Evolutionary conservation across 2,113 vertebrate species (phyloP).

Genomic region (Rhea pennata): DNA sequence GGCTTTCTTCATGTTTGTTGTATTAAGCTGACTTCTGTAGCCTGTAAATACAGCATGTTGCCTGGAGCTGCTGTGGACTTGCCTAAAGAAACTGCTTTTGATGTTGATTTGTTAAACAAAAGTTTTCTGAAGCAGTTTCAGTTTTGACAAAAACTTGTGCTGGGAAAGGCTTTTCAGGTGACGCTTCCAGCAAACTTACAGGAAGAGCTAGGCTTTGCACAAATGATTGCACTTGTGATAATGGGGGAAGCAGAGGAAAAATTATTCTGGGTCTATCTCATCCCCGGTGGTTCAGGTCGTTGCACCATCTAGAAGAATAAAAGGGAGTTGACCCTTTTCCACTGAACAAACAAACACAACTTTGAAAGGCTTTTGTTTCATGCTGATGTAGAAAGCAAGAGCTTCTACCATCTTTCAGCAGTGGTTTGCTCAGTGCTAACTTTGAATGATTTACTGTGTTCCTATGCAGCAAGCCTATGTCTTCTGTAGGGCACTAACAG

Average conservation of each 20-base stretch:
- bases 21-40: background rate
- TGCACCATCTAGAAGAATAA: background rate
- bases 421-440: background rate
- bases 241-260: background rate
- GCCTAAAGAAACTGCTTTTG: background rate
- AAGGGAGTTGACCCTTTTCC: background rate
- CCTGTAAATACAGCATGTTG: background rate
- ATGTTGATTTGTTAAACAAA: background rate
- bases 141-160: background rate
- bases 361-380: background rate
- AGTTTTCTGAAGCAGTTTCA: background rate
- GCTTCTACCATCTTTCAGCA: background rate
- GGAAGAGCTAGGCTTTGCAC: background rate
- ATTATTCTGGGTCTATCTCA: background rate
- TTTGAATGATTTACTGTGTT: background rate
- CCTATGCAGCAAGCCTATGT: fast-evolving
- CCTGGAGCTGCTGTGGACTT: background rate
- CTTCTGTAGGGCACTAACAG: background rate
- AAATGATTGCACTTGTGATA: background rate
- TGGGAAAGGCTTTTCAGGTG: background rate
- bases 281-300: background rate
- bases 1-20: background rate
- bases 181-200: background rate
- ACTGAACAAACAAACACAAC: background rate
- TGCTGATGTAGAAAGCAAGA: background rate